Conservation (phyloP, 2,888 invertebrate species). For the Trichopoda pennipes region DNA sequence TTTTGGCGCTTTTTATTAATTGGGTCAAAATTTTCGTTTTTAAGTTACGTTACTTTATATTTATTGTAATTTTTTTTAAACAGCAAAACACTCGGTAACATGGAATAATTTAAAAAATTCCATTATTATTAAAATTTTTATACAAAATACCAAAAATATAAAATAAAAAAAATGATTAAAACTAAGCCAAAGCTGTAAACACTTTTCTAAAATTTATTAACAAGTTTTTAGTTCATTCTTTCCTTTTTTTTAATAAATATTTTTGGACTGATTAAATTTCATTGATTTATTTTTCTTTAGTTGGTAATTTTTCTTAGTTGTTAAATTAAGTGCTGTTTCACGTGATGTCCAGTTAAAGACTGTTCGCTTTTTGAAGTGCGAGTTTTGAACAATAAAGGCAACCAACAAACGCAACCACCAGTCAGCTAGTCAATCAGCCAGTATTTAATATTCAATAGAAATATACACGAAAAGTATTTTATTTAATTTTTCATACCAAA, state of each 20-base stretch:
- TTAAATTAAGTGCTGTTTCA: constrained; percentile 63
- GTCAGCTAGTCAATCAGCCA: constrained; percentile 21
- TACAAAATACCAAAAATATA: background rate
- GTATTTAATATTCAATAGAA: constrained; percentile 49
- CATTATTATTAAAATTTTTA: constrained; percentile 35
- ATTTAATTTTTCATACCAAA: constrained; percentile 43
- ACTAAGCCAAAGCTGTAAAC: no score
- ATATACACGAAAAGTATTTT: constrained; percentile 52
- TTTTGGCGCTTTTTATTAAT: constrained; percentile 56
- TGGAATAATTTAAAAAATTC: constrained; percentile 45
- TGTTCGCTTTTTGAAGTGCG: constrained; percentile 53
- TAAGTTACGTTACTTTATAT: constrained; percentile 1
- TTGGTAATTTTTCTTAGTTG: constrained; percentile 24
- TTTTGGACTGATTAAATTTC: constrained; percentile 21
- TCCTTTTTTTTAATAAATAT: constrained; percentile 12
- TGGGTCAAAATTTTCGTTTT: constrained; percentile 50
- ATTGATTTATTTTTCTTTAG: constrained; percentile 26
- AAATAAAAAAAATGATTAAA: no score
- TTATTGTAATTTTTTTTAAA: background rate
- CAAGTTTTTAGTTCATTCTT: background rate
- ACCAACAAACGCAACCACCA: constrained; percentile 36
- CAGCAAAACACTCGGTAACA: constrained; percentile 31
- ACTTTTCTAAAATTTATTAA: no score
- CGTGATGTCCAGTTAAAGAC: constrained; percentile 67
- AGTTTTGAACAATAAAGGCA: constrained; percentile 42